These are phyloP conservation scores for Drosophila setosimentum DNA, from an alignment of 2,888 invertebrate genomes.

Conservation along the genomic window DNA sequence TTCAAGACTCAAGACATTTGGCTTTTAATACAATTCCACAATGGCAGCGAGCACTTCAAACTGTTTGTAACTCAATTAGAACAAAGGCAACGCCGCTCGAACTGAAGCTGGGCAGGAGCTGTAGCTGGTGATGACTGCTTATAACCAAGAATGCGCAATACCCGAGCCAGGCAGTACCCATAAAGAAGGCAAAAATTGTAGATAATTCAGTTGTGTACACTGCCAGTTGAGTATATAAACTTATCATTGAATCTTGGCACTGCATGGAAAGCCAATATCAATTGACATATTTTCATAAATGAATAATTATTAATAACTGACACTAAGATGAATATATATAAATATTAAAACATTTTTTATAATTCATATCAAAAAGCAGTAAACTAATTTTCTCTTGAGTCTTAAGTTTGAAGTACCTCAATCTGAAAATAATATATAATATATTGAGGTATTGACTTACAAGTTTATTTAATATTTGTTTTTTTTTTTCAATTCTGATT, in stretches of 20 bases:
- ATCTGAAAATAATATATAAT: background rate
- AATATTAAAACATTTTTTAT: background rate
- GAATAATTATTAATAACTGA: background rate
- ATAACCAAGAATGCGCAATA: conserved; percentile 18
- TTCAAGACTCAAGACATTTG: conserved; percentile 55
- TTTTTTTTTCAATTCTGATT: background rate
- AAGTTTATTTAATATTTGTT: background rate
- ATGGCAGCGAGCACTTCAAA: conserved; percentile 57
- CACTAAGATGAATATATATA: background rate
- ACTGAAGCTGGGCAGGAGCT: conserved; percentile 5
- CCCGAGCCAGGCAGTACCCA: conserved; percentile 33
- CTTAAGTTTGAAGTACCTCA: too few relatives aligned
- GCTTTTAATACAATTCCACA: conserved; percentile 62
- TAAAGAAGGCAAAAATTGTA: conserved; percentile 70
- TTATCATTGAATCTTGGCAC: background rate
- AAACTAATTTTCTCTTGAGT: background rate
- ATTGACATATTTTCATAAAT: background rate
- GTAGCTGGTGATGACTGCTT: conserved; percentile 29
- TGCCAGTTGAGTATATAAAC: background rate
- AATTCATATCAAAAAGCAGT: too few relatives aligned
- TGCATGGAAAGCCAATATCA: background rate
- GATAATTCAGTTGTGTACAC: conserved; percentile 76
- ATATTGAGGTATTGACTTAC: background rate
- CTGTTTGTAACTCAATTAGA: conserved; percentile 74
- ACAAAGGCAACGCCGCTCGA: conserved; percentile 57